phyloP scores from a whole-genome alignment of 2,113 vertebrate species.

The Bubo scandiacus region DNA sequence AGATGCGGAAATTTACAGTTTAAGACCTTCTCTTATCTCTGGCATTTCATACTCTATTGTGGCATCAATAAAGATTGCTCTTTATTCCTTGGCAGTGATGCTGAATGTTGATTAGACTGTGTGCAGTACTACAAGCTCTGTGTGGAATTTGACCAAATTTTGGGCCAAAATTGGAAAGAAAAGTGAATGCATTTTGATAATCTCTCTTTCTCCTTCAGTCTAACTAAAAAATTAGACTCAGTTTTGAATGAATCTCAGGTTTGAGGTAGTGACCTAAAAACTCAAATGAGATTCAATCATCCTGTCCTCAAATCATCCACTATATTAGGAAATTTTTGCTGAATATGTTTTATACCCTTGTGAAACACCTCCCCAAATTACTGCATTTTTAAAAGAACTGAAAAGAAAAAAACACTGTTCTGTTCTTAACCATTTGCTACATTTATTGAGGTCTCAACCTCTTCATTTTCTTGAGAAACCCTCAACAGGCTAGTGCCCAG shows the following conservation, averaged over 20 bases:
- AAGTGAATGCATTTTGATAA: not conserved
- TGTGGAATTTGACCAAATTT: not conserved
- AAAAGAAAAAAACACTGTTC: not conserved
- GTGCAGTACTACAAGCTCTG: not conserved
- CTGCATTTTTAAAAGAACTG: not conserved
- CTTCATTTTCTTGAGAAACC: not conserved
- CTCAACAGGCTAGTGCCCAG: not conserved
- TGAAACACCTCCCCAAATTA: not conserved
- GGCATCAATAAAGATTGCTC: not conserved
- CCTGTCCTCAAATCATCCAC: not conserved
- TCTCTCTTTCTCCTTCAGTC: not conserved
- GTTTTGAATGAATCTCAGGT: not conserved
- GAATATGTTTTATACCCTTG: not conserved
- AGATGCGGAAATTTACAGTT: not conserved
- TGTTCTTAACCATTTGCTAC: not conserved
- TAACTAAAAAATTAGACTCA: not conserved
- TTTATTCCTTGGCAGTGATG: not conserved
- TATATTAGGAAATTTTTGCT: not conserved
- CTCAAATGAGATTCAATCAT: not conserved
- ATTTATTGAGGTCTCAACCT: not conserved
- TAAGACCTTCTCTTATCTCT: not conserved
- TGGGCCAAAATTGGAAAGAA: not conserved
- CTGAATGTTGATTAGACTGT: not conserved
- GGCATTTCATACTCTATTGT: not conserved
- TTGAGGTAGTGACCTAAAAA: not conserved